These are phyloP conservation scores for Teleogryllus occipitalis DNA, from an alignment of 1,140 invertebrate species.

Conservation along the genomic window DNA sequence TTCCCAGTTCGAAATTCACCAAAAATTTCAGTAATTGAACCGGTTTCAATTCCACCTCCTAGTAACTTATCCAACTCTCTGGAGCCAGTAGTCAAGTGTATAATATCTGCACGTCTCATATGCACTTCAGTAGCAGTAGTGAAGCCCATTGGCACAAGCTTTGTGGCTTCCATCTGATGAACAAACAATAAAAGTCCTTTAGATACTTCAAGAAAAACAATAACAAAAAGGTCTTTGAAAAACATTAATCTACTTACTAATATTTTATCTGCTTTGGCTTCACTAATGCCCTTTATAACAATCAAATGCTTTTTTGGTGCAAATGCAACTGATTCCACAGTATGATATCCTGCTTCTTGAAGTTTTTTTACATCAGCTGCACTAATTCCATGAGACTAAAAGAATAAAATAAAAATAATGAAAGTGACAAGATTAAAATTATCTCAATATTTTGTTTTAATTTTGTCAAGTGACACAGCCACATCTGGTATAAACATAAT, in stretches of 20 bases:
- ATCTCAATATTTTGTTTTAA: too few relatives aligned
- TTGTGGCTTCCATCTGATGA: constrained; percentile 68
- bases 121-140: constrained; percentile 95
- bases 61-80: constrained; percentile 89
- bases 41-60: constrained; percentile 96
- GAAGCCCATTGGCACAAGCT: constrained; percentile 95
- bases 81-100: constrained; percentile 86
- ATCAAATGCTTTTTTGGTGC: constrained; percentile 86
- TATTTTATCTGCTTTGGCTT: constrained; percentile 96
- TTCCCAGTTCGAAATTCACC: constrained; percentile 98
- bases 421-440: too few relatives aligned
- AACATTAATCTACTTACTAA: constrained; percentile 41
- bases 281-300: constrained; percentile 92
- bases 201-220: too few relatives aligned
- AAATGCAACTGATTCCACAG: constrained; percentile 92
- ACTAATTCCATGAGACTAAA: constrained; percentile 62
- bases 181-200: too few relatives aligned
- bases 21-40: constrained; percentile 99
- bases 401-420: too few relatives aligned
- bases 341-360: constrained; percentile 85
- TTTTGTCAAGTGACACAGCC: too few relatives aligned
- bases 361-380: constrained; percentile 88
- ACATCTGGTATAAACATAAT: too few relatives aligned
- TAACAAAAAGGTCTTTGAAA: too few relatives aligned
- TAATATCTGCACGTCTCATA: constrained; percentile 83